Evolutionary conservation across 2,113 vertebrate genomes (phyloP).

Genomic region (Vulpes ferrilata): DNA sequence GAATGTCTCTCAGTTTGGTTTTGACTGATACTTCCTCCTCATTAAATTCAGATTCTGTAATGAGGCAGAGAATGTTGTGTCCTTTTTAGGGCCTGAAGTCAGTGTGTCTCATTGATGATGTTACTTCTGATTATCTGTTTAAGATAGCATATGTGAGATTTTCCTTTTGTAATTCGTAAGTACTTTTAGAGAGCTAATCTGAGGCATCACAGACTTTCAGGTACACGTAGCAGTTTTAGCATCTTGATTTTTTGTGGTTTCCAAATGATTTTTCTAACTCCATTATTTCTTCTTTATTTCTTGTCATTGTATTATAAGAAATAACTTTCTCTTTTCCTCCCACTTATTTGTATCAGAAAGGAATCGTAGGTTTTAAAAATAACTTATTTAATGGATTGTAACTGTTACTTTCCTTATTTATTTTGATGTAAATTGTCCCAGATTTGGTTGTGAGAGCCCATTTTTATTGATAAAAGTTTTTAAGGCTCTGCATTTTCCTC

Average conservation of each 20-base stretch:
- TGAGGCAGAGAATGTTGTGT: neutral
- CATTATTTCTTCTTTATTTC: neutral
- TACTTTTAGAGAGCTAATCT: neutral
- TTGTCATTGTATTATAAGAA: neutral
- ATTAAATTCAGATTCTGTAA: neutral
- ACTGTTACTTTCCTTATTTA: neutral
- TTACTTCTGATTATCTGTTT: neutral
- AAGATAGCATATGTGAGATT: neutral
- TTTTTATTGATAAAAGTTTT: neutral
- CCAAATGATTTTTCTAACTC: neutral
- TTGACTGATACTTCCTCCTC: neutral
- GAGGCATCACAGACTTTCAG: neutral
- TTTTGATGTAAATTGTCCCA: neutral
- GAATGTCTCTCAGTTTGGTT: neutral
- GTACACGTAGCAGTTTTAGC: neutral
- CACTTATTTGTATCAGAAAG: neutral
- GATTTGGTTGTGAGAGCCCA: conserved; percentile 8
- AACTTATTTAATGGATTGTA: neutral
- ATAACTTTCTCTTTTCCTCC: neutral
- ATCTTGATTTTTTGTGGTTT: neutral
- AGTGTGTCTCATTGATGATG: neutral
- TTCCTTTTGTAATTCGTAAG: conserved; percentile 26
- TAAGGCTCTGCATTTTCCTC: neutral
- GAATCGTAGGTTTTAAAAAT: neutral
- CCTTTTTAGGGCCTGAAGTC: neutral